These are phyloP conservation scores for Actenoides hombroni DNA, from an alignment of 2,113 vertebrate genomes.

Conservation along the genomic window DNA sequence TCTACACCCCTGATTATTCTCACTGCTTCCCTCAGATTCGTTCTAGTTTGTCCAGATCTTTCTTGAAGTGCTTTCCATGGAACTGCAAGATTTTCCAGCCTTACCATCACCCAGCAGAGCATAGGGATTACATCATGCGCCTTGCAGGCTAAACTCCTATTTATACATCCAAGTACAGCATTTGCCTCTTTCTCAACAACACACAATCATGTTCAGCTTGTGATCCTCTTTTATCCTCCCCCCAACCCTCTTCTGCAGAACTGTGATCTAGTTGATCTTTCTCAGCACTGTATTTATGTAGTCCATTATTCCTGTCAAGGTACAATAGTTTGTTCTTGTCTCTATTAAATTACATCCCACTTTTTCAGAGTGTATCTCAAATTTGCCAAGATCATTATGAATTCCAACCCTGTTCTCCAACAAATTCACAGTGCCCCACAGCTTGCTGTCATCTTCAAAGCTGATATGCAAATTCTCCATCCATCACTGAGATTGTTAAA, in stretches of 20 bases:
- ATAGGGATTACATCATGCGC: conserved; percentile 49
- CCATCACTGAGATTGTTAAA: not conserved
- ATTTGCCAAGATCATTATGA: conserved; percentile 15
- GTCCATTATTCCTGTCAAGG: conserved; percentile 10
- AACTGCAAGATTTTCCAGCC: not conserved
- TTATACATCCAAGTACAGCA: conserved; percentile 41
- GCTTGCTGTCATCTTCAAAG: conserved; percentile 25
- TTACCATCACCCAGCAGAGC: not conserved
- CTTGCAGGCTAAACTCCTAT: conserved; percentile 55
- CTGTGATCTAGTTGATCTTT: conserved; percentile 53
- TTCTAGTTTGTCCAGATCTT: not conserved
- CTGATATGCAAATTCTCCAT: conserved; percentile 12
- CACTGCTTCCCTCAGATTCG: not conserved
- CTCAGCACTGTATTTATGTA: conserved; percentile 20
- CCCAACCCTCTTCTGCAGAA: conserved; percentile 3
- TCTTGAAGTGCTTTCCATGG: not conserved
- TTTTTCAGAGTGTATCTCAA: not conserved
- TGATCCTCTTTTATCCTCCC: conserved; percentile 39
- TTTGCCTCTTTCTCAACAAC: conserved; percentile 36
- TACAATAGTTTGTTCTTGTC: conserved; percentile 20
- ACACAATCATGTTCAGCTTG: conserved; percentile 27
- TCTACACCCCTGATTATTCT: not conserved
- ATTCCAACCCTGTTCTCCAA: conserved; percentile 9
- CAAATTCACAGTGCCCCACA: not conserved
- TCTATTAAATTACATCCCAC: conserved; percentile 27